Conservation (phyloP, 2,797 vertebrate genomes). For the Melanotaenia boesemani region DNA sequence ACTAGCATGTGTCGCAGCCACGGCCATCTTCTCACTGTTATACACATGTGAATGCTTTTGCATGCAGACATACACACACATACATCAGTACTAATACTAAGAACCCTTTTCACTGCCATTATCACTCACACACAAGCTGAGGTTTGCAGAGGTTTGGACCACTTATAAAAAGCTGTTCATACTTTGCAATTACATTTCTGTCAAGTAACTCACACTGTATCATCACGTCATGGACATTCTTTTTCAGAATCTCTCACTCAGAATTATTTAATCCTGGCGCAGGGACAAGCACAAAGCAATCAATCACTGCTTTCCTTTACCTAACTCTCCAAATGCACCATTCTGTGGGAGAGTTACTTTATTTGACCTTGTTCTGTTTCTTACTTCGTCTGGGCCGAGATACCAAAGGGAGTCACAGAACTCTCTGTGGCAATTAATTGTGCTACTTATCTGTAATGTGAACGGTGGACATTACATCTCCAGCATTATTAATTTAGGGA, state of each 20-base stretch:
- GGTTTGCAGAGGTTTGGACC: constrained; percentile 27
- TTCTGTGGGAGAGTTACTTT: constrained; percentile 39
- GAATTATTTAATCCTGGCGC: constrained; percentile 62
- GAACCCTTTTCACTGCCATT: neutral
- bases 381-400: constrained; percentile 48
- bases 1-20: constrained; percentile 34
- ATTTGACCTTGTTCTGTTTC: constrained; percentile 67
- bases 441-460: constrained; percentile 78
- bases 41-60: constrained; percentile 14
- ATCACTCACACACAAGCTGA: constrained; percentile 12
- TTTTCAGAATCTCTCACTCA: constrained; percentile 71
- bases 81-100: constrained; percentile 1
- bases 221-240: constrained; percentile 76
- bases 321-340: constrained; percentile 36
- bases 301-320: constrained; percentile 71
- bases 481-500: constrained; percentile 78
- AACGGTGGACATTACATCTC: constrained; percentile 78
- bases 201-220: constrained; percentile 73
- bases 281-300: constrained; percentile 57
- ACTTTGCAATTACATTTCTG: constrained; percentile 72
- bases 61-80: constrained; percentile 14
- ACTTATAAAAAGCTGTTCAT: constrained; percentile 50
- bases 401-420: constrained; percentile 40
- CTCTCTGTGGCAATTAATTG: constrained; percentile 74
- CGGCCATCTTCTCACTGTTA: constrained; percentile 40